Percentiles rank a stretch among this genome's conserved stretches.
Conservation (phyloP, 2,113 vertebrate genomes). For the Pachycephala philippinensis region DNA sequence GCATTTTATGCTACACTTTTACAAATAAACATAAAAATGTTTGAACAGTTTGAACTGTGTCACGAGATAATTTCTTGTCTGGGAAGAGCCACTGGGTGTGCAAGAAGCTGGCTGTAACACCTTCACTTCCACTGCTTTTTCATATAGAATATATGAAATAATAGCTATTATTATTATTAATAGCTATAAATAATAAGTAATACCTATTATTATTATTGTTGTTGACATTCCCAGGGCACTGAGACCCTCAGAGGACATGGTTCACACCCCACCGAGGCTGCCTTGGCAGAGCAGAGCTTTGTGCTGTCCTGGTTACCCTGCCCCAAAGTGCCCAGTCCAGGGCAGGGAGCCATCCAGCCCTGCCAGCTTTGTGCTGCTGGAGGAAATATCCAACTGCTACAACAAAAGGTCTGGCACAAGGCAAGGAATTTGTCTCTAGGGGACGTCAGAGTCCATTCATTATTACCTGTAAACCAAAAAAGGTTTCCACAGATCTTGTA, state of each 20-base stretch:
- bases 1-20: not conserved
- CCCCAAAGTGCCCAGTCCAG: not conserved
- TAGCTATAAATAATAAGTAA: not conserved
- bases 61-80: not conserved
- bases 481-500: not conserved
- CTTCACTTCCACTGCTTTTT: not conserved
- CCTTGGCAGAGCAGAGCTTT: not conserved
- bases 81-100: fast-evolving
- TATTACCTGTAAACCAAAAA: not conserved
- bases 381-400: not conserved
- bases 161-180: not conserved
- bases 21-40: not conserved
- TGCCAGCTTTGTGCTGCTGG: not conserved
- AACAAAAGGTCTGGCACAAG: not conserved
- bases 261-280: not conserved
- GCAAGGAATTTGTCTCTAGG: not conserved
- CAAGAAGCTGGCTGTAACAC: not conserved
- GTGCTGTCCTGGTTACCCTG: not conserved
- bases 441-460: not conserved
- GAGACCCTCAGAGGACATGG: too few species aligned
- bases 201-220: not conserved
- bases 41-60: not conserved
- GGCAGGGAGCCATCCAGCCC: not conserved
- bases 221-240: not conserved
- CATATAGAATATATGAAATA: not conserved